These are phyloP conservation scores for Apamea epomidion DNA, from an alignment of 2,888 invertebrate species.

Conservation along the genomic window DNA sequence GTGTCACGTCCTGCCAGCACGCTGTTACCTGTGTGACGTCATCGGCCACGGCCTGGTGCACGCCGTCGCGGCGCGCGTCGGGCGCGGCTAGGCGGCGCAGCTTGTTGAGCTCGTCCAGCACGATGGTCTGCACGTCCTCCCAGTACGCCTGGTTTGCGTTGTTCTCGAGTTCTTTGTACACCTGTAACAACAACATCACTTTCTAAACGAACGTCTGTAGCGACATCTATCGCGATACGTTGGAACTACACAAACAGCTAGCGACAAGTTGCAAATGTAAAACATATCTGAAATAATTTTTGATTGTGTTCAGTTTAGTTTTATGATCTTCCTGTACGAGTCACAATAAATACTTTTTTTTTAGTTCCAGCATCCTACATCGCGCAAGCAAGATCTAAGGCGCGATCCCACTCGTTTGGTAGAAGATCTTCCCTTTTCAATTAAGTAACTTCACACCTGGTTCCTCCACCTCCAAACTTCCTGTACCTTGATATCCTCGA, in stretches of 20 bases:
- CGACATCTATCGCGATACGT: background rate
- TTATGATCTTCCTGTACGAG: too few relatives aligned
- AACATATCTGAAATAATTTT: too few relatives aligned
- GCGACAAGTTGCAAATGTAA: background rate
- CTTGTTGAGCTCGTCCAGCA: conserved; percentile 97
- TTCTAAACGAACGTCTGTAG: background rate
- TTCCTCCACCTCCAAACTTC: background rate
- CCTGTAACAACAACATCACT: conserved; percentile 73
- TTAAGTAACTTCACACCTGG: background rate
- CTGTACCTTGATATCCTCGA: conserved; percentile 97
- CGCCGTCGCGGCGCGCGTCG: conserved; percentile 92
- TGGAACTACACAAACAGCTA: background rate
- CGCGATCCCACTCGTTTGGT: background rate
- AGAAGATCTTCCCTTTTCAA: background rate
- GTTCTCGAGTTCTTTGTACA: conserved; percentile 97
- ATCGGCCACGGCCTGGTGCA: conserved; percentile 97
- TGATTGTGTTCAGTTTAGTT: too few relatives aligned
- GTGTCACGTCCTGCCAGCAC: background rate
- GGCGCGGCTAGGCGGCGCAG: conserved; percentile 93
- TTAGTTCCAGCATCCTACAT: background rate
- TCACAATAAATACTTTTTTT: too few relatives aligned
- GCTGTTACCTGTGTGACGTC: conserved; percentile 93
- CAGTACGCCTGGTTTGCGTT: conserved; percentile 97
- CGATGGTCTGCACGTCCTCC: conserved; percentile 98
- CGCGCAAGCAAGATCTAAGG: background rate